These are phyloP conservation scores for Nyctereutes procyonoides DNA, from an alignment of 2,113 vertebrate species.

Conservation along the genomic window DNA sequence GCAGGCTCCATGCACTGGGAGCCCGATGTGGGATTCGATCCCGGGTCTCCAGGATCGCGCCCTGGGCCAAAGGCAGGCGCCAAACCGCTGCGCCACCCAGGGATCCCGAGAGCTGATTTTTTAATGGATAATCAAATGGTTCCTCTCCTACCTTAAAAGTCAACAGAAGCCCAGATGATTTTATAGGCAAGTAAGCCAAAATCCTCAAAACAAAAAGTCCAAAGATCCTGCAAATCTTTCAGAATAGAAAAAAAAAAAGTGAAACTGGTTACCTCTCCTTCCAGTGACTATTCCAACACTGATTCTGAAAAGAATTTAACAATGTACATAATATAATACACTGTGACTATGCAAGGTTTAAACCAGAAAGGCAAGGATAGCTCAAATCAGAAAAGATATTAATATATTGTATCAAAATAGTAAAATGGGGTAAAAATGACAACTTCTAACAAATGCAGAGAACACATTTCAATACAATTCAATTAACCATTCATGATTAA, in stretches of 20 bases:
- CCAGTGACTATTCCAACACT: background rate
- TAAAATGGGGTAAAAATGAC: background rate
- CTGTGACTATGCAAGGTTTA: background rate
- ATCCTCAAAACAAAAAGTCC: background rate
- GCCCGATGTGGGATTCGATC: too few species aligned
- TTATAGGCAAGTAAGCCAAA: background rate
- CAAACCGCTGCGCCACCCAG: too few species aligned
- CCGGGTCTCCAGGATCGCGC: too few species aligned
- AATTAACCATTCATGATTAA: background rate
- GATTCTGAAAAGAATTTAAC: background rate
- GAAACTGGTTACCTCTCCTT: background rate
- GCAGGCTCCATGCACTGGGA: too few species aligned
- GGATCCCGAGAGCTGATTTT: background rate
- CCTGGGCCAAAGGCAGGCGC: too few species aligned
- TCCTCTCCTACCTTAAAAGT: background rate
- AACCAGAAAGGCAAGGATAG: conserved; percentile 31
- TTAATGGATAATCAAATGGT: background rate
- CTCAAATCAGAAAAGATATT: conserved; percentile 1
- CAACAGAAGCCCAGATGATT: background rate
- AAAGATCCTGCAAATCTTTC: background rate
- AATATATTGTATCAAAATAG: background rate
- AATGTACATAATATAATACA: background rate
- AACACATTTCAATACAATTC: background rate
- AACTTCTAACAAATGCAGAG: background rate
- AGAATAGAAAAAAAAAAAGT: background rate